phyloP scores from a whole-genome alignment of 2,797 vertebrate species.

The Mus minutoides region DNA sequence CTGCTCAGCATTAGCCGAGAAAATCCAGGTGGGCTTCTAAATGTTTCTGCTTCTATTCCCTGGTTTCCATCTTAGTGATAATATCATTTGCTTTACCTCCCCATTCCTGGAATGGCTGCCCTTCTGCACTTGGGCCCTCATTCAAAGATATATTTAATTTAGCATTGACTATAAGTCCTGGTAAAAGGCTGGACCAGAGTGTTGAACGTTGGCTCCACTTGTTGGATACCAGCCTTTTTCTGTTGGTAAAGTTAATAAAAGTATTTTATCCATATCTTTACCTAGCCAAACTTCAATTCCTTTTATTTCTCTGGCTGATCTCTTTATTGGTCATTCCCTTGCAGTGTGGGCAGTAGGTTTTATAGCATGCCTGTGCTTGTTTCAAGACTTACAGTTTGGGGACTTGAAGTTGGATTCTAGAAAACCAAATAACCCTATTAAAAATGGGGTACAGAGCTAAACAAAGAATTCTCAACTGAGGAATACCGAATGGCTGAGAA shows the following conservation, averaged over 20 bases:
- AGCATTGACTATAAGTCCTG: not conserved
- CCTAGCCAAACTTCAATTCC: not conserved
- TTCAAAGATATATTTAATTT: not conserved
- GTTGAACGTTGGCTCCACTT: not conserved
- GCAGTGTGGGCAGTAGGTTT: not conserved
- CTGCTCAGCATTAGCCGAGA: not conserved
- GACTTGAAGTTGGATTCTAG: not conserved
- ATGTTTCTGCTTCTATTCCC: not conserved
- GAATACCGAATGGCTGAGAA: too few relatives aligned
- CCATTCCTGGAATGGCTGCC: not conserved
- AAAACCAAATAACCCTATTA: too few relatives aligned
- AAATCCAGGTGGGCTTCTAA: not conserved
- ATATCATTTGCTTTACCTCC: not conserved
- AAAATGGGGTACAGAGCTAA: too few relatives aligned
- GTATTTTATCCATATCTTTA: not conserved
- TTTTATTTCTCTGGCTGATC: not conserved
- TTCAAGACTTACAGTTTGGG: not conserved
- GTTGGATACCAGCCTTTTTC: not conserved
- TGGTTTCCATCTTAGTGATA: not conserved
- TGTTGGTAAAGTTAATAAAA: not conserved
- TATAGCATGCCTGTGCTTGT: not conserved
- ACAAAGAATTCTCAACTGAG: too few relatives aligned
- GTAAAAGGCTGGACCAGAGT: not conserved
- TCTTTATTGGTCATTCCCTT: not conserved
- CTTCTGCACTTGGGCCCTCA: not conserved